Conservation (phyloP, 1,140 invertebrate species). For the Saccostrea glomerata region DNA sequence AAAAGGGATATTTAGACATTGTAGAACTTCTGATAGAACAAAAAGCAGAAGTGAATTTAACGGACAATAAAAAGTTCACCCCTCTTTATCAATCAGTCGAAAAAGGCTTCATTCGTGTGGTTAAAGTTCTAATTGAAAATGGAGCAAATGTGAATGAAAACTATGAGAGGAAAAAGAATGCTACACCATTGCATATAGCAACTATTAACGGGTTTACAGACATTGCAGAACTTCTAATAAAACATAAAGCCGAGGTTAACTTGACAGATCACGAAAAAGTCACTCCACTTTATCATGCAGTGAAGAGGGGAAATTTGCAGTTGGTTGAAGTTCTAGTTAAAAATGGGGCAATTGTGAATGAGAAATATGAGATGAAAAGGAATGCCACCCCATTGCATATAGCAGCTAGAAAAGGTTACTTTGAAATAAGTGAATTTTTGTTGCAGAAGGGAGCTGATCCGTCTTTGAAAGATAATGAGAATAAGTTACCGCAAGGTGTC, state of each 20-base stretch:
- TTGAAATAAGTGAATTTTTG: neutral
- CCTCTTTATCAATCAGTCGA: neutral
- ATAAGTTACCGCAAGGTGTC: neutral
- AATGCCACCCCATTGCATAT: neutral
- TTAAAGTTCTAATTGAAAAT: neutral
- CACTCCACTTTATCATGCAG: neutral
- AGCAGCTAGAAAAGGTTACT: neutral
- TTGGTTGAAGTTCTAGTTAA: neutral
- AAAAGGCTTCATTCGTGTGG: neutral
- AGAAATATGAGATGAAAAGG: neutral
- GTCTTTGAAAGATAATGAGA: neutral
- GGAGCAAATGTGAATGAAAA: neutral
- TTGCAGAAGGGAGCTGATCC: neutral
- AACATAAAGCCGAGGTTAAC: neutral
- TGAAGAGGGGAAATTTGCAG: neutral
- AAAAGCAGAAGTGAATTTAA: neutral
- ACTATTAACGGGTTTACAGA: neutral
- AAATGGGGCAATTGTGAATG: neutral
- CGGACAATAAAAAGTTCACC: neutral
- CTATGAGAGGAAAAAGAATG: neutral
- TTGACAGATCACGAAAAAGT: neutral
- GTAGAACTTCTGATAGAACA: neutral
- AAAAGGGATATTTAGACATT: neutral
- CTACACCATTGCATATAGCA: neutral
- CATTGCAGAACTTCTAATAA: neutral